phyloP scores from a whole-genome alignment of 2,888 invertebrate species.

The Automeris io region DNA sequence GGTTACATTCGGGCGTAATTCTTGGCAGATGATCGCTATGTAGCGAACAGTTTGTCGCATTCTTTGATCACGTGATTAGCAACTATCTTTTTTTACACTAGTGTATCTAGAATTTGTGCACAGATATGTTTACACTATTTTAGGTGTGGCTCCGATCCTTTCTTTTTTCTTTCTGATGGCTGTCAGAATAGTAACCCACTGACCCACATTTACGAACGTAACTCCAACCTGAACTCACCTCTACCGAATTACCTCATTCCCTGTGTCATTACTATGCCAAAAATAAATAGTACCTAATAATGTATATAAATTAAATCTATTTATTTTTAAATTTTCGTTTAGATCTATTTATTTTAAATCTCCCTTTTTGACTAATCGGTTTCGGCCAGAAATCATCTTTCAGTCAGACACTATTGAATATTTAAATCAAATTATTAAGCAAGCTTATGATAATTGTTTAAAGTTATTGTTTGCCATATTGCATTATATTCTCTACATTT shows the following conservation, averaged over 20 bases:
- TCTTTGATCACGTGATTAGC: neutral
- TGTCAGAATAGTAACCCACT: conserved; percentile 23
- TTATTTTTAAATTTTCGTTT: too few species aligned
- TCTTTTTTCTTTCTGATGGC: too few species aligned
- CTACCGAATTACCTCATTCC: conserved; percentile 15
- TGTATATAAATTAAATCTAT: too few species aligned
- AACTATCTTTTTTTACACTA: neutral
- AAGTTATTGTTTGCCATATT: too few species aligned
- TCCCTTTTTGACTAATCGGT: too few species aligned
- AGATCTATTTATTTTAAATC: too few species aligned
- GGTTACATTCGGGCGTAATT: conserved; percentile 1
- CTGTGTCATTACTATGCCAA: conserved; percentile 3
- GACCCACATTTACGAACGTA: conserved; percentile 30
- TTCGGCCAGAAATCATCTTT: too few species aligned
- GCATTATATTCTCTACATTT: too few species aligned
- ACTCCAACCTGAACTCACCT: conserved; percentile 17
- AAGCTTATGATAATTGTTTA: too few species aligned
- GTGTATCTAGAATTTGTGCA: neutral
- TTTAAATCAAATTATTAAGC: too few species aligned
- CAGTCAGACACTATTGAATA: too few species aligned
- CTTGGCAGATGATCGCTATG: conserved; percentile 1
- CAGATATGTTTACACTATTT: neutral
- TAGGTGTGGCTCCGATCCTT: conserved; percentile 10
- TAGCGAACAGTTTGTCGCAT: neutral
- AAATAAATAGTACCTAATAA: too few species aligned